Evolutionary conservation across 2,797 vertebrate species (phyloP).

Genomic region (Lates japonicus): DNA sequence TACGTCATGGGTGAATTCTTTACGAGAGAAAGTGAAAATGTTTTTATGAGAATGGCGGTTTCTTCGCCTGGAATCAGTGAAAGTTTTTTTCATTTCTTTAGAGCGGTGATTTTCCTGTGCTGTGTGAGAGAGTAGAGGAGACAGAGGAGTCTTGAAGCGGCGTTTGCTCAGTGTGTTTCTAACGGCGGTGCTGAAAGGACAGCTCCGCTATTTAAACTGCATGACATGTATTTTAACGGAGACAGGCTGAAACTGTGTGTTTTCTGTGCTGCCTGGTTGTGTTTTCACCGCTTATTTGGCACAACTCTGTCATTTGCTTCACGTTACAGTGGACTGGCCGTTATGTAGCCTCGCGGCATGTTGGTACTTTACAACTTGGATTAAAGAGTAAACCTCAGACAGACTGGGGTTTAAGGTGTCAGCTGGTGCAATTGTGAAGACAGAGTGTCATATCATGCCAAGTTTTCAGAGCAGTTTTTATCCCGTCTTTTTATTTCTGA

Average conservation of each 20-base stretch:
- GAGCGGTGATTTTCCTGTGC: constrained; percentile 12
- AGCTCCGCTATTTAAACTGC: constrained; percentile 55
- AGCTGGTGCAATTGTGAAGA: background rate
- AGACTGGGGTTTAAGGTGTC: background rate
- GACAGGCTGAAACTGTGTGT: background rate
- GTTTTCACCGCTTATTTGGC: background rate
- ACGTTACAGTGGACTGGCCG: background rate
- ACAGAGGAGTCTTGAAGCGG: background rate
- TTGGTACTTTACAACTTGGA: constrained; percentile 24
- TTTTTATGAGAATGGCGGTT: background rate
- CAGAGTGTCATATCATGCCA: background rate
- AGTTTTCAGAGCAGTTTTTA: background rate
- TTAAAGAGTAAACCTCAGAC: background rate
- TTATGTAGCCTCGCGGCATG: background rate
- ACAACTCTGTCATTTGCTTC: background rate
- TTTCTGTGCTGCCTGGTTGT: background rate
- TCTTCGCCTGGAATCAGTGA: background rate
- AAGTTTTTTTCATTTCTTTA: constrained; percentile 26
- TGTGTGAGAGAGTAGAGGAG: constrained; percentile 20
- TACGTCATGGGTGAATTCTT: background rate
- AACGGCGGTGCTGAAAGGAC: constrained; percentile 79
- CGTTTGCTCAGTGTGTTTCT: constrained; percentile 34
- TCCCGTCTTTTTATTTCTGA: background rate
- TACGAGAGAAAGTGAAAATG: background rate
- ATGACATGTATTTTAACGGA: background rate